phyloP scores from a whole-genome alignment of 2,113 vertebrate species.

The Girardinichthys multiradiatus region DNA sequence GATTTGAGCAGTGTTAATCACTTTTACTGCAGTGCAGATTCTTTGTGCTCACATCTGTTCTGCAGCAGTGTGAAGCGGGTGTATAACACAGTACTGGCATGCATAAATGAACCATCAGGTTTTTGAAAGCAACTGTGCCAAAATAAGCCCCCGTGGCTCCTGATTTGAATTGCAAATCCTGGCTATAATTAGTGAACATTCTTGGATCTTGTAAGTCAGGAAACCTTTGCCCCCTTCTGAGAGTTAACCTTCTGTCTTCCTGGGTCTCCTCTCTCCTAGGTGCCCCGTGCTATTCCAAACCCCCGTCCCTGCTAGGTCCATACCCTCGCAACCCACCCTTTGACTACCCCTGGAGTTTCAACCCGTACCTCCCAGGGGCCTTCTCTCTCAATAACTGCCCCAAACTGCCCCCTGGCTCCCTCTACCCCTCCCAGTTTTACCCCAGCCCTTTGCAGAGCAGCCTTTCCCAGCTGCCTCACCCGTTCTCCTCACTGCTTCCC shows the following conservation, averaged over 20 bases:
- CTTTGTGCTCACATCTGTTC: conserved; percentile 53
- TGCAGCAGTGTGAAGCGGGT: conserved; percentile 37
- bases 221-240: conserved; percentile 68
- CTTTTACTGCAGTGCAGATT: conserved; percentile 23
- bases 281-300: conserved; percentile 87
- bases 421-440: conserved; percentile 91
- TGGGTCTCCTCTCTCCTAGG: conserved; percentile 74
- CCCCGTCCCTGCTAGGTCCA: conserved; percentile 86
- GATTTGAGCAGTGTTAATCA: conserved; percentile 17
- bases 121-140: conserved; percentile 58
- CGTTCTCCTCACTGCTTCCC: conserved; percentile 81
- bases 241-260: conserved; percentile 60
- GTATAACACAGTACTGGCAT: conserved; percentile 59
- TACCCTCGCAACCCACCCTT: conserved; percentile 86
- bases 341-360: conserved; percentile 92
- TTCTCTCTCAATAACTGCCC: conserved; percentile 88
- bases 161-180: conserved; percentile 75
- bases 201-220: conserved; percentile 73
- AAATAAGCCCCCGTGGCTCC: conserved; percentile 71
- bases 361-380: conserved; percentile 88
- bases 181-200: conserved; percentile 74
- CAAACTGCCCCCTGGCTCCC: conserved; percentile 88
- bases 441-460: conserved; percentile 85
- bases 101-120: conserved; percentile 69
- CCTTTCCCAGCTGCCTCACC: conserved; percentile 86